Base-by-base conservation (phyloP, 64 coral and sea anemone species). In the Stylophora pistillata region DNA sequence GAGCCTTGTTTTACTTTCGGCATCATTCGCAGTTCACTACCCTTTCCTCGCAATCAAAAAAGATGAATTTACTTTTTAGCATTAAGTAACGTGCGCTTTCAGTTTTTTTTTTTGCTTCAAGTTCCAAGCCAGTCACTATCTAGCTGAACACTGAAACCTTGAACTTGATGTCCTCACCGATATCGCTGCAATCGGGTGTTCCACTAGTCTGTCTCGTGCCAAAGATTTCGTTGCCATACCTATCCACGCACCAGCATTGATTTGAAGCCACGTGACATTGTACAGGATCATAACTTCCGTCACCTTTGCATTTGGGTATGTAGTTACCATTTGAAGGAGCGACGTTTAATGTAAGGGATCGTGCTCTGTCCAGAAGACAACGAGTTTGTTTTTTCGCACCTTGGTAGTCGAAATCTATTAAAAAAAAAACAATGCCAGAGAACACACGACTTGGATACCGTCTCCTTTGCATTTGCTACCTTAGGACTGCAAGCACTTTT, bases 241-340 rank as follows among this genome's bases (percentile, higher is more conserved):
- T 58, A 77, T 96, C 91, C 6, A 93, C 91, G 54, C 91, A 96
- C 95, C 95, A 96, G 60, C 95, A 96, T 60, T 90, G 86, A 10
- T 88, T 82, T 20, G 60, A 68, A 2, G 56, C 90, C 25, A n/a
- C 17, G 55, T 90, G 65, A n/a, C 95, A 96, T 66, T 96, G 95
- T 16, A 87, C 79, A 0, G 90, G 58, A 13, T 73, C 63, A 72
- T 90, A 96, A 56, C 75, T 82, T 10, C 94, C 94, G 18, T 87
- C 89, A 0, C 75, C 9, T 27, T 66, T 84, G 56, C 94, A 96
- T 20, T 84, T 93, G 12, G 94, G 94, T 47, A 90, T 79, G 91
- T 87, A 96, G 32, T 76, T 63, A 17, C 61, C 80, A 52, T 69
- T 69, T 23, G 80, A 53, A 14, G 34, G 20, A 3, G 26, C 3